Base-by-base conservation (phyloP, 2,797 vertebrate species). In the Garrulus glandarius region DNA sequence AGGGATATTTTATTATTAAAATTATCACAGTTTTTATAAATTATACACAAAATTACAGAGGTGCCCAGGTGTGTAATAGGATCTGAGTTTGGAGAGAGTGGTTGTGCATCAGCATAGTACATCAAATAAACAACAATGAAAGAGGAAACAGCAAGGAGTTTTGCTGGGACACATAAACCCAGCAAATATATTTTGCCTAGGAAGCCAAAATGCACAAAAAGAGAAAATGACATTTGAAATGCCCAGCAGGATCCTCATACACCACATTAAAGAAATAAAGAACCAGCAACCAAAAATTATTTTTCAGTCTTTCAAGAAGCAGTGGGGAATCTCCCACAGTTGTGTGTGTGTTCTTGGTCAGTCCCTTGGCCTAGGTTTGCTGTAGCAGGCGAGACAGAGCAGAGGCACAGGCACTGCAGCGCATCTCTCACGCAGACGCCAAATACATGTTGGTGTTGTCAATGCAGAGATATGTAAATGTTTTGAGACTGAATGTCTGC, bases 401-500 rank as follows among this genome's bases (percentile, higher is more conserved):
- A 41, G 1, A 89, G 64, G 36, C 60, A 10, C 37, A 47, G 53
- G 60, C 75, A 44, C 57, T 11, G 76, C 81, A 47, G 64, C 0
- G 6, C 75, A 39, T 70, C 80, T 69, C 86, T 76, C 36, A 11
- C 5, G 0, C 75, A 68, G 68, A 37, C 0, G 10, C 65, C 84
- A 91, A 93, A 64, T 61, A 34, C 53, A 70, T 46, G 70, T 89
- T 93, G 77, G 50, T 87, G 84, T 39, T 96, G 87, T 93, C 87
- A 94, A 46, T 84, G 79, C 6, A 1, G 83, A 91, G 82, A 84
- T 30, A 32, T 79, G 69, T 69, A 93, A 95, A 96, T 86, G 79
- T 95, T 97, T 92, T 87, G 89, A 97, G 84, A 83, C 36, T 69
- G 76, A 81, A 86, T 84, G 84, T 81, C 82, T 94, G 95, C 92